A percentile compares a stretch with the other conserved stretches of the same genome.
Conservation (phyloP, 2,888 invertebrate genomes). For the Anarsia innoxiella region DNA sequence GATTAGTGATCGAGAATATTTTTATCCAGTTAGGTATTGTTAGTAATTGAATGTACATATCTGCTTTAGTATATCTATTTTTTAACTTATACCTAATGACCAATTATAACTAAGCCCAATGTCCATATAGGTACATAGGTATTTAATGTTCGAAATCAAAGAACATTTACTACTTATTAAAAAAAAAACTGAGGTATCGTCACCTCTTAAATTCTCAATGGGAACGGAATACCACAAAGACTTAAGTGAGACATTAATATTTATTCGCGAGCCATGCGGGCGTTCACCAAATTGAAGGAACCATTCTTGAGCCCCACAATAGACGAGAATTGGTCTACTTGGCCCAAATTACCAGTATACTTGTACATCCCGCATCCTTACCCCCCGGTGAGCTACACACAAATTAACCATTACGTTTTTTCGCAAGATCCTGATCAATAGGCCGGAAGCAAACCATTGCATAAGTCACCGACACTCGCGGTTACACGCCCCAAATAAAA, state of each 20-base stretch:
- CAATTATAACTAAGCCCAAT: no score
- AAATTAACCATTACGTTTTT: constrained; percentile 38
- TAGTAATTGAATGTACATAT: no score
- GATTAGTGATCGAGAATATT: no score
- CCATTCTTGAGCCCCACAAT: constrained; percentile 62
- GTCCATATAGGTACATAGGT: no score
- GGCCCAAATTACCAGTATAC: constrained; percentile 65
- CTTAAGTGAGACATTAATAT: constrained; percentile 39
- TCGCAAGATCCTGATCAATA: constrained; percentile 25
- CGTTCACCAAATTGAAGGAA: constrained; percentile 50
- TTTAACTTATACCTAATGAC: no score
- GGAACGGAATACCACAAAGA: constrained; percentile 13
- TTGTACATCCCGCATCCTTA: constrained; percentile 59
- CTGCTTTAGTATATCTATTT: no score
- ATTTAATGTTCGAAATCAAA: no score
- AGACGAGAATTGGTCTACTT: constrained; percentile 62
- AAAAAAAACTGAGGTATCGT: no score
- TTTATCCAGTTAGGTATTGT: no score
- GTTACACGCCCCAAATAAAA: constrained; percentile 15
- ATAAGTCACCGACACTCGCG: constrained; percentile 13
- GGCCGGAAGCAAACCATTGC: constrained; percentile 23
- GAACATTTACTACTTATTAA: no score
- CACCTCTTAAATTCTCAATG: no score
- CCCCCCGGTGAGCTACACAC: constrained; percentile 41
- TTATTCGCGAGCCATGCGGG: constrained; percentile 63